A percentile compares a stretch with the other conserved stretches of the same genome.
phyloP scores from a whole-genome alignment of 2,888 invertebrate genomes.

The Hartigia nigra region DNA sequence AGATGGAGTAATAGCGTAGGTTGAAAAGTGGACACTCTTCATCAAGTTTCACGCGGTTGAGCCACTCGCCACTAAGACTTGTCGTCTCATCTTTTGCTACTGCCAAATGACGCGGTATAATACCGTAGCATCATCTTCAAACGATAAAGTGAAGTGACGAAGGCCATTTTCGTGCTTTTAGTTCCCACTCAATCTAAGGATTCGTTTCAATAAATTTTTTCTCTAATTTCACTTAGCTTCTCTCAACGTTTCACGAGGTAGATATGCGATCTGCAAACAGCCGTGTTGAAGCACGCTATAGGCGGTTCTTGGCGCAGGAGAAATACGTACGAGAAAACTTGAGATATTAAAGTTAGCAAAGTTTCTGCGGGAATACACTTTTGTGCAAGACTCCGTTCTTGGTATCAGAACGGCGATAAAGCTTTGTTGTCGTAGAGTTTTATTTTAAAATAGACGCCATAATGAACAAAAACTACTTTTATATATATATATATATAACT shows the following conservation, averaged over 20 bases:
- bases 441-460: neutral
- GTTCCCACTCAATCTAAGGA: neutral
- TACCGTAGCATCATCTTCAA: neutral
- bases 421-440: neutral
- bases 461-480: no score
- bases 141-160: neutral
- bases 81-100: neutral
- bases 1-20: neutral
- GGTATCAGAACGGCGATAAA: neutral
- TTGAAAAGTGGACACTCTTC: neutral
- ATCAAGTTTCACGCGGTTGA: neutral
- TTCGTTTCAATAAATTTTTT: neutral
- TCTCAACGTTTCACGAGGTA: neutral
- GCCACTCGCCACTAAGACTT: neutral
- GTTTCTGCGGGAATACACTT: constrained; percentile 1
- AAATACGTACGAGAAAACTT: constrained; percentile 27
- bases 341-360: constrained; percentile 26
- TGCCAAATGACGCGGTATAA: neutral
- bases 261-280: neutral
- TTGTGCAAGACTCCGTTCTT: neutral
- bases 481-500: no score
- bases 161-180: neutral
- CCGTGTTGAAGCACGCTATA: neutral
- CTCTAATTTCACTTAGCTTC: neutral
- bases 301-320: constrained; percentile 16